phyloP scores from a whole-genome alignment of 35 echinoderm and acorn worm genomes.

The Ophiothrix spiculata region DNA sequence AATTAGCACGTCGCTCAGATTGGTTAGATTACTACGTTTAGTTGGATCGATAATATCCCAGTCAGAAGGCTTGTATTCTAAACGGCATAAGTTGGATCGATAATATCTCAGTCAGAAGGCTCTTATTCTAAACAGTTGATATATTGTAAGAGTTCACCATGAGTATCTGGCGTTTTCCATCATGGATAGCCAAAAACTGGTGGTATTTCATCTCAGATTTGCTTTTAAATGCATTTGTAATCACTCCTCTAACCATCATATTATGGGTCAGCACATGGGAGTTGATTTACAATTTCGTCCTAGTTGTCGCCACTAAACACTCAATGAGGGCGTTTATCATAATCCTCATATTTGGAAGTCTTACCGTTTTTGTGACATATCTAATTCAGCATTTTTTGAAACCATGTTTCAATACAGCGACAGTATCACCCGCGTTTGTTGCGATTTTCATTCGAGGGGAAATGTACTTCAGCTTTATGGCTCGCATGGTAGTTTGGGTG shows the following conservation, averaged over 20 bases:
- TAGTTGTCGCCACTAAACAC: background rate
- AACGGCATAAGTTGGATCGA: no score
- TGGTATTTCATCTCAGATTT: background rate
- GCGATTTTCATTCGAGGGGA: background rate
- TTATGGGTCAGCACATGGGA: constrained; percentile 1
- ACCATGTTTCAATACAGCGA: background rate
- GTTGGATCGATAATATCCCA: no score
- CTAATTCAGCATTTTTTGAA: background rate
- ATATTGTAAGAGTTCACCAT: no score
- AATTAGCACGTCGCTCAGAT: no score
- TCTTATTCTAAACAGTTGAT: no score
- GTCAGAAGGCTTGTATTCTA: no score
- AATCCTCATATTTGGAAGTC: background rate
- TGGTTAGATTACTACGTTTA: no score
- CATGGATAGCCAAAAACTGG: background rate
- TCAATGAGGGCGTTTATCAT: background rate
- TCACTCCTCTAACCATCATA: background rate
- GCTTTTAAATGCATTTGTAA: background rate
- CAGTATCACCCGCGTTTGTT: background rate
- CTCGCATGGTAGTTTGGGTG: background rate
- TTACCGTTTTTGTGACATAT: background rate
- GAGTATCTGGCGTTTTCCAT: background rate
- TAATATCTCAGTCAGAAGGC: no score
- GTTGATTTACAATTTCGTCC: background rate
- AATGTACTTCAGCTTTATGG: background rate